Base-by-base conservation (phyloP, 2,113 vertebrate species). In the Dipodomys ordii region DNA sequence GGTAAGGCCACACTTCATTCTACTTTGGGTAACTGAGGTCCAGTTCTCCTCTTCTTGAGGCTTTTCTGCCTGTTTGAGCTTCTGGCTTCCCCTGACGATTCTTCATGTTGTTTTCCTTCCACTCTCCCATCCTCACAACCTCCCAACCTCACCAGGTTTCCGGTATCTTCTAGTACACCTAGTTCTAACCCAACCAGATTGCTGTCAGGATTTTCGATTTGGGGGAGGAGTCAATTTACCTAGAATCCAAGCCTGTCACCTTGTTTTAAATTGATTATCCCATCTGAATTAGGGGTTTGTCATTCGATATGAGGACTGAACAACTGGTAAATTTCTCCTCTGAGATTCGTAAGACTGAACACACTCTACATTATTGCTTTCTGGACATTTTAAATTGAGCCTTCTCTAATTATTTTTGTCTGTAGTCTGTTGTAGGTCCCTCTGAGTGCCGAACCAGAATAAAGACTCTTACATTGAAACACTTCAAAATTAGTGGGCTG, bases 391-490 rank as follows among this genome's bases (percentile, higher is more conserved):
- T 57, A 84, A 83, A 46, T n/a, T 65, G 65, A 46, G 3, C 44
- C 71, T 19, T 88, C 16, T 28, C 93, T 97, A 95, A 97, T 94
- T 95, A 67, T 83, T 90, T 79, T 64, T 93, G 62, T 95, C 87
- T 97, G 25, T 88, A 96, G 95, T 97, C 93, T 97, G 94, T 96
- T 96, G 91, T 91, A 97, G 96, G 96, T 95, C 72, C 82, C 72
- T 95, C 83, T 88, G 67, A 78, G 64, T 9, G 0, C 2, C 53
- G 93, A 95, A 71, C 87, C 87, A 90, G 92, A 97, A 97, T 97
- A 97, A 96, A 97, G 90, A 69, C 90, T 83, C 94, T 93, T 95
- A 95, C 22, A 22, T 53, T 95, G 90, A 95, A 94, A 92, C 89
- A 62, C 81, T 94, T 79, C 49, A 83, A 73, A 92, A 81, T 7